Evolutionary conservation across 2,888 invertebrate species (phyloP), one percentile per base, ranked within the genome.

Genomic region (Pollenia griseotomentosa): DNA sequence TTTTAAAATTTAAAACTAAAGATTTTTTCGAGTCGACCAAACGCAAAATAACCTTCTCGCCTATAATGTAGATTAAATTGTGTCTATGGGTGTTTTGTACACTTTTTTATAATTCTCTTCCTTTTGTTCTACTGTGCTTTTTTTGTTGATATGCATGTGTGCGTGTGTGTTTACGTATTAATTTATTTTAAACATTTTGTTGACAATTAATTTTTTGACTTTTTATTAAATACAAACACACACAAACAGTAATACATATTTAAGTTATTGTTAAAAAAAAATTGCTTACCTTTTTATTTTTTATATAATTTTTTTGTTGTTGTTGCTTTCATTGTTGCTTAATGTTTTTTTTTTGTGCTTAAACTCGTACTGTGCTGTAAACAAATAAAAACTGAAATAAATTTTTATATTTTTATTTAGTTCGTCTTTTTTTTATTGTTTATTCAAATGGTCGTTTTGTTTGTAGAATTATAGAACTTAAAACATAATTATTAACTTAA

Each of bases 371-470:
- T 75, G 42, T 59, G 33, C 42, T 42, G 53, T 63, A 79, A 65
- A 48, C 33, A 78, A 78, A 82, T 68, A 66, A 82, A 78, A 73
- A 73, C 1, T 44, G 19, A 73, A 65, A 55, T 14, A 51, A 70
- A 42, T 61, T 78, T 65, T 83, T 82, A 80, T 81, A 53, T 85
- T 78, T 83, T 78, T 77, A 88, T 88, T 88, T 87, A 87, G 81
- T 82, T 87, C 84, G 87, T 84, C 87, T 87, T 70, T 86, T 88
- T 88, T 89, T 89, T 89, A 86, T 83, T 88, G 87, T 91, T 91
- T 90, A 91, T 90, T 91, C 83, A 90, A 90, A 89, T 90, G 89
- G 90, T 89, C 89, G 88, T 87, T 88, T 88, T 89, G 88, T 83
- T 74, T 71, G 80, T 86, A 82, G 80, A 81, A 68, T 83, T 84